A percentile compares a stretch with the other conserved stretches of the same genome.
phyloP scores from a whole-genome alignment of 2,888 invertebrate genomes.

The Drosophila kuntzei region DNA sequence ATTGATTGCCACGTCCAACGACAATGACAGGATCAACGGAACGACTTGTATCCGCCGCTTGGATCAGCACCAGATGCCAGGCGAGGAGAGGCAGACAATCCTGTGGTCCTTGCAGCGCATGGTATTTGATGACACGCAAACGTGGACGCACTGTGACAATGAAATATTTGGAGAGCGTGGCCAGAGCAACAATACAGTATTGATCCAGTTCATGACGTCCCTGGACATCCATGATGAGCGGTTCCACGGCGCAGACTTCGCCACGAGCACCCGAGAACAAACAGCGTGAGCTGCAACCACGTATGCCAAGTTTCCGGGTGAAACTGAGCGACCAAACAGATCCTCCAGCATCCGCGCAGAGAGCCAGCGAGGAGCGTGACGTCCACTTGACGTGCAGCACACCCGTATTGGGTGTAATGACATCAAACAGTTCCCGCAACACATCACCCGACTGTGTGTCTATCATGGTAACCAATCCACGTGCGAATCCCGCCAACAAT shows the following conservation, averaged over 20 bases:
- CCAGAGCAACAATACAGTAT: constrained; percentile 94
- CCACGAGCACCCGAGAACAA: constrained; percentile 98
- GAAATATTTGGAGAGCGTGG: constrained; percentile 93
- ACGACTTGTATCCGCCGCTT: constrained; percentile 89
- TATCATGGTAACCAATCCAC: constrained; percentile 96
- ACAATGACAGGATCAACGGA: constrained; percentile 94
- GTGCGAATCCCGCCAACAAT: constrained; percentile 91
- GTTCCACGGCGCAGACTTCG: constrained; percentile 93
- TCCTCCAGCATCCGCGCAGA: constrained; percentile 96
- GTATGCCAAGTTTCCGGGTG: constrained; percentile 93
- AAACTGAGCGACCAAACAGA: constrained; percentile 98
- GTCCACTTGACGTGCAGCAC: constrained; percentile 90
- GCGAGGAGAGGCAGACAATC: constrained; percentile 94
- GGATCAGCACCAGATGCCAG: constrained; percentile 96
- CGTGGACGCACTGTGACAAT: constrained; percentile 92
- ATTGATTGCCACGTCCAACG: constrained; percentile 92
- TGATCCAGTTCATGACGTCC: constrained; percentile 89
- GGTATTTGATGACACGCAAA: constrained; percentile 91
- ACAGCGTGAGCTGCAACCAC: constrained; percentile 95
- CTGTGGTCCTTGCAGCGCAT: constrained; percentile 90
- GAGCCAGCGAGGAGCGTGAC: constrained; percentile 90
- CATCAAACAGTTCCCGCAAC: constrained; percentile 90
- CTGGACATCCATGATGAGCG: constrained; percentile 86
- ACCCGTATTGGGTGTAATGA: constrained; percentile 93
- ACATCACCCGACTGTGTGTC: constrained; percentile 93